These are phyloP conservation scores for Conchocele bisecta DNA, from an alignment of 2,888 invertebrate genomes.

Conservation along the genomic window DNA sequence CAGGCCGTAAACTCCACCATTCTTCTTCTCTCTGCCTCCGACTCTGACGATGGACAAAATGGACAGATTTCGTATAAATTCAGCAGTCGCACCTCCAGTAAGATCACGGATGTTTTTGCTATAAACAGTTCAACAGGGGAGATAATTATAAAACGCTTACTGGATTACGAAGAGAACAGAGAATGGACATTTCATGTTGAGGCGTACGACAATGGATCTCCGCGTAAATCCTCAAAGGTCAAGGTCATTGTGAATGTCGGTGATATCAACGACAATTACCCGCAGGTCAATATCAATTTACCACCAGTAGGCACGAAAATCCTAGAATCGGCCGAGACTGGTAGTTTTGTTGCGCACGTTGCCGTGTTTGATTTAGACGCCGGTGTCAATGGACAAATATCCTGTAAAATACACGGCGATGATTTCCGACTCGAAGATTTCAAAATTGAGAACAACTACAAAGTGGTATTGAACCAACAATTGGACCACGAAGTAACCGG, in stretches of 20 bases:
- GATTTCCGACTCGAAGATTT: constrained; percentile 61
- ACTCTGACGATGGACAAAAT: constrained; percentile 93
- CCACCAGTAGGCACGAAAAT: constrained; percentile 88
- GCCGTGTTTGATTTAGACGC: constrained; percentile 86
- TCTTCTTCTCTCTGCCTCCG: constrained; percentile 88
- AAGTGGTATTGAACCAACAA: constrained; percentile 64
- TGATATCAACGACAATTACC: constrained; percentile 94
- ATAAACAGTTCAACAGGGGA: constrained; percentile 94
- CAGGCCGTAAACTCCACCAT: constrained; percentile 61
- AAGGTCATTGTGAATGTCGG: constrained; percentile 83
- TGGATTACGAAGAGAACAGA: constrained; percentile 91
- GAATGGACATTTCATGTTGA: constrained; percentile 88
- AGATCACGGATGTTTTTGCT: constrained; percentile 66
- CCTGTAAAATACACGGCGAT: constrained; percentile 67
- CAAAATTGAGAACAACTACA: constrained; percentile 62
- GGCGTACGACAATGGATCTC: constrained; percentile 68
- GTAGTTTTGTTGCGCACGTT: constrained; percentile 96
- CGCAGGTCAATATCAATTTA: constrained; percentile 91
- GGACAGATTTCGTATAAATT: constrained; percentile 84
- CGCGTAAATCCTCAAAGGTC: constrained; percentile 84
- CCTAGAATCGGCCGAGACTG: constrained; percentile 89
- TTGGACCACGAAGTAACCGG: constrained; percentile 73
- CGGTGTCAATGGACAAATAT: constrained; percentile 71
- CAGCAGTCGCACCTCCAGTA: constrained; percentile 62
- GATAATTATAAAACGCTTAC: constrained; percentile 89